A percentile compares a stretch with the other conserved stretches of the same genome.
Conservation (phyloP, 92 coral and sea anemone genomes). For the Paragorgia papillata region DNA sequence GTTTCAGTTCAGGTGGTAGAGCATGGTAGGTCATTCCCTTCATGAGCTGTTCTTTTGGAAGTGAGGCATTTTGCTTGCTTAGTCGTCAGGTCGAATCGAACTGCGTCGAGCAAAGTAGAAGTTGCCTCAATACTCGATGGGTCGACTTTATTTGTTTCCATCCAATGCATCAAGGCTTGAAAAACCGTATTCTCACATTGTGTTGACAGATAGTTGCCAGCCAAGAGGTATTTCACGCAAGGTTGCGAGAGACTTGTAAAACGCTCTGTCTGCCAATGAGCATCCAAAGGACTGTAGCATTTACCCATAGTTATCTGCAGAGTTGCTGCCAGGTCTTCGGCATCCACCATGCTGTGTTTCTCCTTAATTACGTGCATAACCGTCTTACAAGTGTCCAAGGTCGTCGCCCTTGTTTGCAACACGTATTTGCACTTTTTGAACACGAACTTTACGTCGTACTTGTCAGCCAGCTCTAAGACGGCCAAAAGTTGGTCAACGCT, state of each 20-base stretch:
- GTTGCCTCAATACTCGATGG: neutral
- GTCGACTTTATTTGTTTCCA: conserved; percentile 4
- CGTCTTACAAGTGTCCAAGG: neutral
- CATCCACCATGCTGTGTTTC: conserved; percentile 10
- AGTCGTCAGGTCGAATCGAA: conserved; percentile 4
- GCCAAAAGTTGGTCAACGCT: neutral
- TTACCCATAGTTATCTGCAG: neutral
- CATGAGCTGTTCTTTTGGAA: neutral
- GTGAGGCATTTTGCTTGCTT: conserved; percentile 1
- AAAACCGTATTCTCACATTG: conserved; percentile 91
- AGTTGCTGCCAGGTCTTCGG: neutral
- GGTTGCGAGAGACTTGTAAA: conserved; percentile 1
- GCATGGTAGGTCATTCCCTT: conserved; percentile 3
- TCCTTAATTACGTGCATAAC: conserved; percentile 12
- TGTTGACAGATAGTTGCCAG: conserved; percentile 62
- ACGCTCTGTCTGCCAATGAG: conserved; percentile 9
- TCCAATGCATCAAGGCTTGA: conserved; percentile 87
- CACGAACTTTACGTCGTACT: conserved; percentile 14
- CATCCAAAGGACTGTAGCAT: conserved; percentile 12
- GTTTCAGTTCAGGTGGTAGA: neutral
- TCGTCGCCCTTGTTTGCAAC: neutral
- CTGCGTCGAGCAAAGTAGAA: neutral
- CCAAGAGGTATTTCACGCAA: neutral
- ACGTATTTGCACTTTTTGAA: conserved; percentile 34
- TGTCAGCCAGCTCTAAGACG: conserved; percentile 22